A percentile compares a stretch with the other conserved stretches of the same genome.
phyloP scores from a whole-genome alignment of 2,888 invertebrate species.

The Saturnia japonica region DNA sequence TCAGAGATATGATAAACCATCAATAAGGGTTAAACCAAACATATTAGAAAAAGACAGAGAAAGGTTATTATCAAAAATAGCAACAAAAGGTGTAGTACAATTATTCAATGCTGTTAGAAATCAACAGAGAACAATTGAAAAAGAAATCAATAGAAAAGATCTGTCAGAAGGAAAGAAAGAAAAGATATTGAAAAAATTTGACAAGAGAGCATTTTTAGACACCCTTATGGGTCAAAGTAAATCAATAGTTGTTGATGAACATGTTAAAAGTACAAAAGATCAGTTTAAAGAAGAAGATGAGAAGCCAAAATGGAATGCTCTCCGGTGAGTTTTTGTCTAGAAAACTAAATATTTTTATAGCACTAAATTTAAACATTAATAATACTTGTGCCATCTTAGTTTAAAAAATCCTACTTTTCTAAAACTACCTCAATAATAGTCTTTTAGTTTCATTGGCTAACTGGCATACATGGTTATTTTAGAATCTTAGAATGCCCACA shows the following conservation, averaged over 20 bases:
- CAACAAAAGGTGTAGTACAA: slow-evolving; percentile 96
- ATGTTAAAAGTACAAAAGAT: slow-evolving; percentile 60
- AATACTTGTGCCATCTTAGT: not conserved
- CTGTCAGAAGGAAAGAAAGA: slow-evolving; percentile 89
- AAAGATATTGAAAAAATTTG: slow-evolving; percentile 87
- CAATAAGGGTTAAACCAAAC: slow-evolving; percentile 88
- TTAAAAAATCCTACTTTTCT: too few relatives aligned
- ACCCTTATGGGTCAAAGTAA: slow-evolving; percentile 88
- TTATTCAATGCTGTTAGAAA: slow-evolving; percentile 94
- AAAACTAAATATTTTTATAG: not conserved
- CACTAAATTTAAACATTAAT: too few relatives aligned
- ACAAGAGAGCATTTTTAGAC: slow-evolving; percentile 89
- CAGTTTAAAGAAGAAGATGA: slow-evolving; percentile 65
- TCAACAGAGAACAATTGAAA: slow-evolving; percentile 90
- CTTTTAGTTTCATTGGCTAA: too few relatives aligned
- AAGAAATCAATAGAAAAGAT: slow-evolving; percentile 87
- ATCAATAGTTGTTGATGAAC: slow-evolving; percentile 77
- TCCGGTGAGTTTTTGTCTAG: slow-evolving; percentile 59
- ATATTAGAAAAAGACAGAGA: slow-evolving; percentile 89
- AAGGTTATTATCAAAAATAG: slow-evolving; percentile 89
- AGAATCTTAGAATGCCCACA: too few relatives aligned
- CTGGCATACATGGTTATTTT: too few relatives aligned
- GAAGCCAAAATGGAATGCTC: slow-evolving; percentile 83
- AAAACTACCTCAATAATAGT: too few relatives aligned
- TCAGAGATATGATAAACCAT: slow-evolving; percentile 84